These are phyloP conservation scores for Papilio machaon DNA, from an alignment of 1,140 invertebrate genomes.

Conservation along the genomic window DNA sequence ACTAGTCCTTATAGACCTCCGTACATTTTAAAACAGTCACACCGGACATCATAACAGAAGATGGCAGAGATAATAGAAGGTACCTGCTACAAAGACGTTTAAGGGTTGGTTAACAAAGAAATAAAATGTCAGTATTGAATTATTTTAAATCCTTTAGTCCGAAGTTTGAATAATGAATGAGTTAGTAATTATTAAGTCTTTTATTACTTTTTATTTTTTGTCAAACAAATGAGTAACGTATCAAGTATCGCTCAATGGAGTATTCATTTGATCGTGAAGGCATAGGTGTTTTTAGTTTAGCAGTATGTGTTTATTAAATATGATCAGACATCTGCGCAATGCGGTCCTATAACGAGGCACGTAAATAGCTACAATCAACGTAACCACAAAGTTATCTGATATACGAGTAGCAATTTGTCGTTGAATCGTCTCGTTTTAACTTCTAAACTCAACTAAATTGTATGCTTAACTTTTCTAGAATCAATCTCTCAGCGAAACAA, in stretches of 20 bases:
- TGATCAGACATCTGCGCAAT: neutral
- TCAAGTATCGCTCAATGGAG: neutral
- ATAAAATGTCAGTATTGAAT: no score
- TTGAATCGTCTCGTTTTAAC: neutral
- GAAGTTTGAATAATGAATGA: no score
- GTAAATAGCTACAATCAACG: slow-evolving; percentile 8
- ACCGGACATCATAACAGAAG: no score
- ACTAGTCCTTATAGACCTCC: no score
- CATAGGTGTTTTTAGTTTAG: neutral
- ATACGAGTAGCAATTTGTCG: slow-evolving; percentile 2
- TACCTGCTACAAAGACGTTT: no score
- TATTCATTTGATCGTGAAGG: neutral
- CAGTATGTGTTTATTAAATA: neutral
- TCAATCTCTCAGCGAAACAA: neutral
- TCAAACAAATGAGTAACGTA: neutral
- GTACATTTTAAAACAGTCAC: no score
- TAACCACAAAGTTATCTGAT: slow-evolving; percentile 6
- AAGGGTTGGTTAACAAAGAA: no score
- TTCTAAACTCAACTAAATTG: neutral
- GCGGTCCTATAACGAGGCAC: slow-evolving; percentile 2
- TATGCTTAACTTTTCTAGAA: neutral
- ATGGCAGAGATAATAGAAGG: no score
- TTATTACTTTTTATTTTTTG: no score
- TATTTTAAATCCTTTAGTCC: no score
- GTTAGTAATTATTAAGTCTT: no score